Conservation (phyloP, 1,140 invertebrate genomes). For the Tigriopus japonicus region DNA sequence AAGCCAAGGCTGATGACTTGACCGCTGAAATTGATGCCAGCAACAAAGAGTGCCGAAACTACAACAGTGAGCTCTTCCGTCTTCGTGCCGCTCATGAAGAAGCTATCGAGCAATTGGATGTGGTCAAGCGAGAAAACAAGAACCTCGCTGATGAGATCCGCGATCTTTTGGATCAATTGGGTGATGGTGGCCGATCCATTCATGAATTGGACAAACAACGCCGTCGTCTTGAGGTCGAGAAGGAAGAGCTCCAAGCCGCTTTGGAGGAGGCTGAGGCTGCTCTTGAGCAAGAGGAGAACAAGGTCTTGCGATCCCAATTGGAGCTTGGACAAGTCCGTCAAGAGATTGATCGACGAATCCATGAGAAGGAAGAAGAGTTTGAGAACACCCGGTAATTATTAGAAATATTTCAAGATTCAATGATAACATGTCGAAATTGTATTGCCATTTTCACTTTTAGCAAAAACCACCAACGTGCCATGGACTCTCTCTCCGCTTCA, state of each 20-base stretch:
- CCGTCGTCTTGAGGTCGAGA: no score
- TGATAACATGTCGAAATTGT: not conserved
- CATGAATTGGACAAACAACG: conserved; percentile 39
- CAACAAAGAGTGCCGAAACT: conserved; percentile 37
- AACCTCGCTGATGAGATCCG: conserved; percentile 38
- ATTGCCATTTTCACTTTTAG: conserved; percentile 30
- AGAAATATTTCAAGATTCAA: conserved; percentile 34
- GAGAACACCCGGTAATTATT: conserved; percentile 51
- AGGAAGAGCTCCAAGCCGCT: no score
- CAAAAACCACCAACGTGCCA: conserved; percentile 84
- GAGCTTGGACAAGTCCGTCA: conserved; percentile 39
- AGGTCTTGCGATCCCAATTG: conserved; percentile 36
- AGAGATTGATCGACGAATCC: conserved; percentile 33
- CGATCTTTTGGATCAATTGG: conserved; percentile 38
- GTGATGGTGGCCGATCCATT: conserved; percentile 34
- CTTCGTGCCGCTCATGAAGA: conserved; percentile 35
- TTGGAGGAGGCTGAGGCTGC: no score
- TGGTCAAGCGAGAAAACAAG: conserved; percentile 40
- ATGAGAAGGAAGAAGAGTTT: no score
- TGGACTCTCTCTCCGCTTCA: conserved; percentile 36
- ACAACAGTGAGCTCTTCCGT: conserved; percentile 38
- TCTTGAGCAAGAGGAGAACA: no score
- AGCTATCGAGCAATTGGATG: conserved; percentile 33
- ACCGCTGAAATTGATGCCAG: conserved; percentile 36
- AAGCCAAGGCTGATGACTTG: conserved; percentile 36